Conservation (phyloP, 1,140 invertebrate genomes). For the Hycleus cichorii region DNA sequence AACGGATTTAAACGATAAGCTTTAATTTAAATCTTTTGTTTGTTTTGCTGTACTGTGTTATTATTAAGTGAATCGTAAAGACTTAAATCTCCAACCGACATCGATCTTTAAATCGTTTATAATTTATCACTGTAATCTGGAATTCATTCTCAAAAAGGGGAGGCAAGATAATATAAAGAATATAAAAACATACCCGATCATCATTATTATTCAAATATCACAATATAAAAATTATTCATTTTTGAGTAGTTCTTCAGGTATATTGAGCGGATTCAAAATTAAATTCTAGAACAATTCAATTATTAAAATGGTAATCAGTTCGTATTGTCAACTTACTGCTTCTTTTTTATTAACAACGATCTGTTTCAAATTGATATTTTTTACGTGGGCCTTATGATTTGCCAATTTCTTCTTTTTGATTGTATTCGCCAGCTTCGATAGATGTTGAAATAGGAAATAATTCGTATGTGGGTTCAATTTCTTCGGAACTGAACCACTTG, state of each 20-base stretch:
- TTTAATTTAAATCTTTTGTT: too few species aligned
- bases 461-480: slow-evolving; percentile 13
- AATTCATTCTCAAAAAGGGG: too few species aligned
- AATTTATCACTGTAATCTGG: too few species aligned
- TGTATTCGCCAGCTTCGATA: slow-evolving; percentile 15
- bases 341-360: background rate
- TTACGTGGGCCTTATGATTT: background rate
- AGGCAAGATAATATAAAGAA: too few species aligned
- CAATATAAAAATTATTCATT: too few species aligned
- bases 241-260: background rate
- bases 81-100: too few species aligned
- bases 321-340: background rate
- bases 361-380: background rate
- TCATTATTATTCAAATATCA: too few species aligned
- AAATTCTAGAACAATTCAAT: slow-evolving; percentile 1
- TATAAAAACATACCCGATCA: too few species aligned
- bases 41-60: too few species aligned
- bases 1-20: too few species aligned
- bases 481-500: slow-evolving; percentile 10
- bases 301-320: background rate
- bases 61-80: too few species aligned
- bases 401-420: slow-evolving; percentile 10
- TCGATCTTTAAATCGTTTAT: too few species aligned
- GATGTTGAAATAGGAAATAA: slow-evolving; percentile 23
- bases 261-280: slow-evolving; percentile 8